Evolutionary conservation across 2,888 invertebrate species (phyloP).

Genomic region (Morinoia aosen): DNA sequence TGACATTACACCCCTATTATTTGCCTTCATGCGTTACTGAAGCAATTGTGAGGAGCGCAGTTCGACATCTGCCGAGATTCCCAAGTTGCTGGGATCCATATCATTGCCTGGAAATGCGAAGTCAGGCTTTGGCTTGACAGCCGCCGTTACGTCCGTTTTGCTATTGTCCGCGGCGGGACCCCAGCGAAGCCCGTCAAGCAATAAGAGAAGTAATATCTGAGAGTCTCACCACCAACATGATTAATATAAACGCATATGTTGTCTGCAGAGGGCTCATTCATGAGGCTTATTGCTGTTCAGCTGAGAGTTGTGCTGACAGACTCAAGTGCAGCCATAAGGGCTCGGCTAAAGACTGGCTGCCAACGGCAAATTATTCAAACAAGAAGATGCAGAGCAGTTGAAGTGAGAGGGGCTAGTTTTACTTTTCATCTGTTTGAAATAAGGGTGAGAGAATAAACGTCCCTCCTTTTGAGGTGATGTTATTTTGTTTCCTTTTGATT

Average conservation of each 20-base stretch:
- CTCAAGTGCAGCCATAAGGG: background rate
- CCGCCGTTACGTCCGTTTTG: background rate
- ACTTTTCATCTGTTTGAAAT: too few relatives aligned
- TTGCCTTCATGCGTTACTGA: background rate
- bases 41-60: background rate
- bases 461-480: too few relatives aligned
- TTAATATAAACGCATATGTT: constrained; percentile 47
- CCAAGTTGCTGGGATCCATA: background rate
- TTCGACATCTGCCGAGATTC: background rate
- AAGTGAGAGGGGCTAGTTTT: background rate
- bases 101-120: background rate
- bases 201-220: constrained; percentile 34
- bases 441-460: too few relatives aligned
- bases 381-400: background rate
- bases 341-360: background rate
- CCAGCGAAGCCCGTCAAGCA: background rate
- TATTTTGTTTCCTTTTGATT: too few relatives aligned
- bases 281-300: background rate
- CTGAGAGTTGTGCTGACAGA: background rate
- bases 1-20: background rate
- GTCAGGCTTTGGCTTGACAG: background rate
- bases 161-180: background rate
- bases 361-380: background rate
- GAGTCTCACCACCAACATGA: constrained; percentile 24
- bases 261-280: constrained; percentile 13